A percentile compares a stretch with the other conserved stretches of the same genome.
phyloP scores from a whole-genome alignment of 2,113 vertebrate genomes.

The Dunckerocampus dactyliophorus region DNA sequence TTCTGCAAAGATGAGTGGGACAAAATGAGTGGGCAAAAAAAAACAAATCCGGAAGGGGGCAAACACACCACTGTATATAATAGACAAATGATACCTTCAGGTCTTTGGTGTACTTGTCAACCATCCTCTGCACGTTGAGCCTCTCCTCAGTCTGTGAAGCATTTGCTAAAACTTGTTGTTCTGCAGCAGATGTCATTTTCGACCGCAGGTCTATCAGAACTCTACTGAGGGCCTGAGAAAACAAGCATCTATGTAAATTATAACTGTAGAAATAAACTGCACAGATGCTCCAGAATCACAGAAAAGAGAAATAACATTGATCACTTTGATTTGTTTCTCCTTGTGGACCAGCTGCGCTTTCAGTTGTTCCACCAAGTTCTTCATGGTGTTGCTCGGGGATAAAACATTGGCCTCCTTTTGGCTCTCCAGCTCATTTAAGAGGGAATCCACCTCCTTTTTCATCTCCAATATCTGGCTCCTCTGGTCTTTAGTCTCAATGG shows the following conservation, averaged over 20 bases:
- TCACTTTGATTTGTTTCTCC: slow-evolving; percentile 92
- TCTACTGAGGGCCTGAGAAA: slow-evolving; percentile 82
- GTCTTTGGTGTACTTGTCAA: slow-evolving; percentile 86
- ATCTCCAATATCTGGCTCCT: slow-evolving; percentile 63
- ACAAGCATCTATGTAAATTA: neutral
- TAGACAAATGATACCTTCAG: slow-evolving; percentile 71
- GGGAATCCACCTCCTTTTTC: slow-evolving; percentile 78
- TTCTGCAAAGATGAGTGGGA: too few relatives aligned
- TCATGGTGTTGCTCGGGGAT: slow-evolving; percentile 87
- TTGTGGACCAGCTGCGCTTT: slow-evolving; percentile 86
- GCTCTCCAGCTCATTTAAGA: slow-evolving; percentile 80
- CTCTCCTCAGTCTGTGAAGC: slow-evolving; percentile 84
- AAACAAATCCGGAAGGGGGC: too few relatives aligned
- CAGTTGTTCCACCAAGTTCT: slow-evolving; percentile 84
- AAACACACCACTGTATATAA: too few relatives aligned
- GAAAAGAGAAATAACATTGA: neutral
- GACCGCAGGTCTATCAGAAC: slow-evolving; percentile 85
- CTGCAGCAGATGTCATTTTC: slow-evolving; percentile 89
- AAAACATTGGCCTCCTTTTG: slow-evolving; percentile 87
- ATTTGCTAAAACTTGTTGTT: slow-evolving; percentile 83
- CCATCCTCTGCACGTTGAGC: slow-evolving; percentile 86
- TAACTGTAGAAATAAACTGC: neutral
- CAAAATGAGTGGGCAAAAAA: too few relatives aligned
- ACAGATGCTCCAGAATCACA: neutral
- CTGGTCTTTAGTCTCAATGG: slow-evolving; percentile 74